Evolutionary conservation across 2,888 invertebrate genomes (phyloP).

Genomic region (Hoplodrina ambigua): DNA sequence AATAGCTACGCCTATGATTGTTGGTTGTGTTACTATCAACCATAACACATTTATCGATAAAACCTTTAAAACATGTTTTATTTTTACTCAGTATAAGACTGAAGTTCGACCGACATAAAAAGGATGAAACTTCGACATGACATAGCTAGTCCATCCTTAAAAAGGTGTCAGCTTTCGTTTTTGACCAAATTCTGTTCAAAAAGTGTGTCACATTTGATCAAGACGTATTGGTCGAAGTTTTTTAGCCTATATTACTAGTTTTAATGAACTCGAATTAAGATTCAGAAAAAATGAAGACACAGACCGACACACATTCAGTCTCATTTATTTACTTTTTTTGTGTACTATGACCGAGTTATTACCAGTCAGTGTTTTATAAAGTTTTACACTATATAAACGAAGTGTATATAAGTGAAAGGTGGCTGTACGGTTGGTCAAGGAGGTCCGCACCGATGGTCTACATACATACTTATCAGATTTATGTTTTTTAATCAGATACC

Average conservation of each 20-base stretch:
- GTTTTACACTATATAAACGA: constrained; percentile 54
- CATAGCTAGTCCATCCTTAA: background rate
- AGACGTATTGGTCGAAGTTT: background rate
- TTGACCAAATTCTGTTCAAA: background rate
- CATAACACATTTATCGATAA: too few relatives aligned
- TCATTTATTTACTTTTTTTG: constrained; percentile 37
- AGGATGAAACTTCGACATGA: background rate
- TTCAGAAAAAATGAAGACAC: constrained; percentile 25
- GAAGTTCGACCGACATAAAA: background rate
- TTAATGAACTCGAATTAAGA: background rate
- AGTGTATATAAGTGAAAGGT: constrained; percentile 79
- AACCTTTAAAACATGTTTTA: background rate
- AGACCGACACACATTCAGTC: constrained; percentile 19
- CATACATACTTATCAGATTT: constrained; percentile 64
- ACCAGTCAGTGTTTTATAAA: constrained; percentile 31
- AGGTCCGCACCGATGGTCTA: constrained; percentile 75
- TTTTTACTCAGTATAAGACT: background rate
- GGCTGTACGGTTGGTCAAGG: constrained; percentile 81
- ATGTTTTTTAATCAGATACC: constrained; percentile 44
- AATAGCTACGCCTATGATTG: too few relatives aligned
- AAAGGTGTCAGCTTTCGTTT: background rate
- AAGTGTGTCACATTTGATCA: background rate
- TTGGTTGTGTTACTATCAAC: background rate
- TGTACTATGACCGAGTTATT: constrained; percentile 30
- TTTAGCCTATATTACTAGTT: background rate